Evolutionary conservation across 2,888 invertebrate species (phyloP), one percentile per base, ranked within the genome.

Genomic region (Megastigmus dorsalis): DNA sequence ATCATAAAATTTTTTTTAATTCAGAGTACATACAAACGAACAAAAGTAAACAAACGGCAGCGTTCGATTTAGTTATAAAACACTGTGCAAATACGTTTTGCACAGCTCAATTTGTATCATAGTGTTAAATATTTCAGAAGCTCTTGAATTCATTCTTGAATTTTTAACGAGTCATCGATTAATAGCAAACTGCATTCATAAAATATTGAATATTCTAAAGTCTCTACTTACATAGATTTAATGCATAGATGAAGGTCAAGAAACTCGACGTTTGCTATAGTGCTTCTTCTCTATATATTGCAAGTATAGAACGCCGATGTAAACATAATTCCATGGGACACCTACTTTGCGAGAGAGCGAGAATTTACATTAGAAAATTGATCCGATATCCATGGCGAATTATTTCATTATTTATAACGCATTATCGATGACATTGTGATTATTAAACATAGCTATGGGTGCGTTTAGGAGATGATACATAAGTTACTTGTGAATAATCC

Each of bases 231-330:
- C 10, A 6, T 30, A 20, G 30, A 66, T 33, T 20, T 13, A 18
- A 3, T 23, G 41, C 9, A 33, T 54, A 26, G 28, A 69, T 69
- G 59, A 69, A 59, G 69, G 59, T 50, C 50, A 59, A 59, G 60
- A 69, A 69, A 69, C 69, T 69, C 36, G 9, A 20, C 5, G 48
- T 28, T 38, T 33, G 36, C 67, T 59, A 55, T 57, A 68, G 50
- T 9, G 33, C 26, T 33, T 52, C 2, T 50, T 67, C 5, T 45
- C 15, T 36, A 41, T 18, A 55, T 43, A 23, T 9, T 26, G 67
- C 43, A 41, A 54, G 65, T 54, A 45, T 45, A 45, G 67, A 65
- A 45, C 33, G 4, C 13, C 6, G 4, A 66, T 54, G 55, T 43
- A 55, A 55, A 55, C 54, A 66, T 52, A 65, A 65, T 65, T 26